These are phyloP conservation scores for Onychostruthus taczanowskii DNA, from an alignment of 2,113 vertebrate genomes.

Conservation along the genomic window DNA sequence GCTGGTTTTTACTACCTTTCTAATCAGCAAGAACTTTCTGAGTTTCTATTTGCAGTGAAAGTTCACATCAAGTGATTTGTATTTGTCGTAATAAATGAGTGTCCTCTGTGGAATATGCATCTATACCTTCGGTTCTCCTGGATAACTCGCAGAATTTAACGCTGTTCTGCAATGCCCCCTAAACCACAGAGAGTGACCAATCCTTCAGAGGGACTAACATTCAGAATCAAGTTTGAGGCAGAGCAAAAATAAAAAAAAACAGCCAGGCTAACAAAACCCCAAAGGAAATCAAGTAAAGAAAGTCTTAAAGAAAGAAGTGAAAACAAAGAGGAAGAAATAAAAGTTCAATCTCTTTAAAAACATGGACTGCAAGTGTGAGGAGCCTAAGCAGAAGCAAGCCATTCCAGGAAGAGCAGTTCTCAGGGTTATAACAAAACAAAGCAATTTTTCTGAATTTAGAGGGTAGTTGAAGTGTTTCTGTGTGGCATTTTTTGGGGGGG, in stretches of 20 bases:
- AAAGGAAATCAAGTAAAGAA: neutral
- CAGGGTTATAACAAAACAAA: neutral
- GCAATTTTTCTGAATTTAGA: neutral
- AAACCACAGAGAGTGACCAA: neutral
- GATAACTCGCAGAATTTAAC: neutral
- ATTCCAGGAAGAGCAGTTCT: neutral
- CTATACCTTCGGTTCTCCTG: neutral
- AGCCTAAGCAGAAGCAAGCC: neutral
- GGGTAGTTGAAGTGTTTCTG: neutral
- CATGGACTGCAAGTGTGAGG: neutral
- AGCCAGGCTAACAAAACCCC: neutral
- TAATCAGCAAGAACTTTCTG: neutral
- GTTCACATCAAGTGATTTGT: neutral
- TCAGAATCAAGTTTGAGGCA: neutral
- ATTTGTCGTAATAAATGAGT: neutral
- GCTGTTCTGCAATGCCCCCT: neutral
- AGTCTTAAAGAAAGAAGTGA: neutral
- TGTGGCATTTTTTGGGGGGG: neutral
- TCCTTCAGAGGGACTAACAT: neutral
- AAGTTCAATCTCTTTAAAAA: neutral
- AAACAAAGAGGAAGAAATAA: neutral
- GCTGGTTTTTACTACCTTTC: neutral
- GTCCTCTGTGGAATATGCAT: neutral
- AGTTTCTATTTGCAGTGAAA: neutral
- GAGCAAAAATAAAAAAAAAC: neutral